Base-by-base conservation (phyloP, 2,888 invertebrate genomes). In the Rotaria socialis region DNA sequence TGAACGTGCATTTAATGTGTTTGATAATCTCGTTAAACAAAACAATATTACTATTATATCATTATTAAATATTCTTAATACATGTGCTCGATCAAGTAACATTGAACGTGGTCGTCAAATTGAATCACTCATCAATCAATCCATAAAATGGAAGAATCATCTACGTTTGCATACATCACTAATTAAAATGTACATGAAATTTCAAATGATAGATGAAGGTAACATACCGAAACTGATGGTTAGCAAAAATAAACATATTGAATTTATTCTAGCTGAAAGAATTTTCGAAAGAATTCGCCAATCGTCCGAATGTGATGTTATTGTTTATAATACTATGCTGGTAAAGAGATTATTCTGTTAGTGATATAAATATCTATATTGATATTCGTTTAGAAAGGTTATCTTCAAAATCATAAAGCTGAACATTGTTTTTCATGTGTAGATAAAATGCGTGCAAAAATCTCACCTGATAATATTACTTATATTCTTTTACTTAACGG, bases 161-260 rank as follows among this genome's bases (percentile, higher is more conserved):
- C 6, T 67, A 67, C 67, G 67, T 35, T 6, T 67, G 35, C 35
- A 67, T 7, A 67, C 67, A 41, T 27, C 67, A 19, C 35, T 67
- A 67, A 67, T 67, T 14, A 67, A 67, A 35, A 67, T 67, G 67
- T 67, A 35, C 11, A 67, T 67, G 67, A 67, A 35, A 67, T 67
- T 1, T 41, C 35, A 16, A 6, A 67, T 67, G 67, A 67, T 41
- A 35, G 67, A 67, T 67, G 35, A 67, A 19, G 67, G 67, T 67
- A 35, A 27, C 19, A 19, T 16, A 19, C 6, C 14, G 14, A 67
- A 67, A 67, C 16, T 67, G 7, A 1, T 35, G 0, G 5, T 67
- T 16, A 19, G 55, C 11, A 11, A 56, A 24, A 50, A 0, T 8
- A 50, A 24, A 56, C 22, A 11, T 19, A 16, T 67, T 1, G 2